Conservation (phyloP, 2,113 vertebrate species). For the Psammodynastes pulverulentus region DNA sequence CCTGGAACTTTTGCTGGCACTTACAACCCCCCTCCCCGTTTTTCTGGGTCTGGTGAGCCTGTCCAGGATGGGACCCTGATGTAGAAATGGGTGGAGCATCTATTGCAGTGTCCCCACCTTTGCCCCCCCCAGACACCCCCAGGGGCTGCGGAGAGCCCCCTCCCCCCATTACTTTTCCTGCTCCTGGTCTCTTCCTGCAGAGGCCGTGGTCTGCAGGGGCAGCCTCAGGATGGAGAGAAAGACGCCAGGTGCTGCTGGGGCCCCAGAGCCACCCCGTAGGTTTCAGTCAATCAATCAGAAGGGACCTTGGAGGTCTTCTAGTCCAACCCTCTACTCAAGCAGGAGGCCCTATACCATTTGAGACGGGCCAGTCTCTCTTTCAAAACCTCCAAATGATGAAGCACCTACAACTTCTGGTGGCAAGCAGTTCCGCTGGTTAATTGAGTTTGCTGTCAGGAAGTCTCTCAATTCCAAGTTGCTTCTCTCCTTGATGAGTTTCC, state of each 20-base stretch:
- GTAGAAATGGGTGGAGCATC: not conserved
- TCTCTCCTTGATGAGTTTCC: not conserved
- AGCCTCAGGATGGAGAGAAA: not conserved
- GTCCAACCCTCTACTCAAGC: not conserved
- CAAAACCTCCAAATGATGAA: not conserved
- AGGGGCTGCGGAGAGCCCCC: not conserved
- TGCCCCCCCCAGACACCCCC: not conserved
- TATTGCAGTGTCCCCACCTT: not conserved
- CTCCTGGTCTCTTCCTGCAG: not conserved
- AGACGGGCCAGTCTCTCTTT: not conserved
- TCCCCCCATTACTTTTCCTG: not conserved
- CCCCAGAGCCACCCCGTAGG: not conserved
- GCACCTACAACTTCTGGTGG: too few relatives aligned
- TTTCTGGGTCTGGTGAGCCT: not conserved
- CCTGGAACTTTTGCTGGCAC: not conserved
- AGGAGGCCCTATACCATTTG: not conserved
- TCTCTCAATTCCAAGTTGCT: not conserved
- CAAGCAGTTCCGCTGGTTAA: not conserved
- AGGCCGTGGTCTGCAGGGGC: not conserved
- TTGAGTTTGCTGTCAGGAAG: too few relatives aligned
- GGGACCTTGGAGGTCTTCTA: not conserved
- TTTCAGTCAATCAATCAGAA: not conserved
- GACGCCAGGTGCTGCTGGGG: not conserved
- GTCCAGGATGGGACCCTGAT: not conserved
- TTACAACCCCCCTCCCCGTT: not conserved